Conservation (phyloP, 2,797 vertebrate species). For the Lithobates pipiens region DNA sequence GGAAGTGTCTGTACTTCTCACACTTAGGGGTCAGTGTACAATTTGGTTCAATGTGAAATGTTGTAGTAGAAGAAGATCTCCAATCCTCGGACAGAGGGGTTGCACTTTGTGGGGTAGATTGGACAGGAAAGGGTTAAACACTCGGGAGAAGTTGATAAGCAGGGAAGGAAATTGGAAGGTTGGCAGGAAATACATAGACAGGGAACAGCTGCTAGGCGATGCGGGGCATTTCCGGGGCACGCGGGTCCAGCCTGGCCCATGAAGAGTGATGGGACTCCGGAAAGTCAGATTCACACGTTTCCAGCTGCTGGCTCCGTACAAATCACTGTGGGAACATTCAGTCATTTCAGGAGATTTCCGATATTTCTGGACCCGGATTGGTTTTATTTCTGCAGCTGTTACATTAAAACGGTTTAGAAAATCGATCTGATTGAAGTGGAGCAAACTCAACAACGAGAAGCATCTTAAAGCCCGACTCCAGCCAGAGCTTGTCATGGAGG, state of each 20-base stretch:
- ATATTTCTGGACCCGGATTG: neutral
- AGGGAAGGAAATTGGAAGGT: neutral
- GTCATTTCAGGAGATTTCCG: neutral
- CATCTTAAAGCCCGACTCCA: too few species aligned
- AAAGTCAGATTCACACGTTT: conserved; percentile 9
- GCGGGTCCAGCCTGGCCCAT: conserved; percentile 7
- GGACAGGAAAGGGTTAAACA: too few species aligned
- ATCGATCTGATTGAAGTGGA: neutral
- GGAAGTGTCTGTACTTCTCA: too few species aligned
- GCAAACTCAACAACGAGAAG: neutral
- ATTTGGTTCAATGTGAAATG: too few species aligned
- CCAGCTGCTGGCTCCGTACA: conserved; percentile 11
- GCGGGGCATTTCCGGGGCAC: neutral
- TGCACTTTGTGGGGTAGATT: too few species aligned
- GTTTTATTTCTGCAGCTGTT: conserved; percentile 22
- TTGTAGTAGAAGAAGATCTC: too few species aligned
- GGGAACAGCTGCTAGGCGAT: conserved; percentile 13
- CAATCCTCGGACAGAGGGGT: too few species aligned
- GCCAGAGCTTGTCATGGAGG: too few species aligned
- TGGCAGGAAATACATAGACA: neutral
- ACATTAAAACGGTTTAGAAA: neutral
- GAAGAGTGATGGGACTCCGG: conserved; percentile 22
- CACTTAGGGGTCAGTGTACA: too few species aligned
- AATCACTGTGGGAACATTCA: conserved; percentile 6
- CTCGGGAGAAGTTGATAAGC: too few species aligned